These are phyloP conservation scores for Sardina pilchardus DNA, from an alignment of 2,113 vertebrate genomes.

Conservation along the genomic window DNA sequence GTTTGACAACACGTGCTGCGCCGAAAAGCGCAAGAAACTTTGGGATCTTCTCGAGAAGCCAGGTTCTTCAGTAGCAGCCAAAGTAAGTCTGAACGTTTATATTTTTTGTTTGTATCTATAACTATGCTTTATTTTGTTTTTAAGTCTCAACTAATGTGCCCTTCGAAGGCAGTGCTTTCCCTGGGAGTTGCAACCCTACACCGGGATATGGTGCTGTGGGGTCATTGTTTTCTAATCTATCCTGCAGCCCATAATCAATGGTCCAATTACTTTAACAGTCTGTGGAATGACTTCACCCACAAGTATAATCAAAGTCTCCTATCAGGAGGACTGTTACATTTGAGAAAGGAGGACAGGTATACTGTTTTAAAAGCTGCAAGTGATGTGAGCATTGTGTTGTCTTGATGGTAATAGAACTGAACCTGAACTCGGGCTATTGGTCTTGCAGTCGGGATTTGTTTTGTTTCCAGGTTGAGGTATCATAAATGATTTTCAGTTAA, in stretches of 20 bases:
- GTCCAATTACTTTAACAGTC: neutral
- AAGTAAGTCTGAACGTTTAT: slow-evolving; percentile 74
- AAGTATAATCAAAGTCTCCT: neutral
- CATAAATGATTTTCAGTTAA: neutral
- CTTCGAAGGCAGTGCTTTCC: neutral
- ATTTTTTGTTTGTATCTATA: neutral
- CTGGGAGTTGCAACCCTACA: neutral
- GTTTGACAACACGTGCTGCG: slow-evolving; percentile 96
- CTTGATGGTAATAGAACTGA: neutral
- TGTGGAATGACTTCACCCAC: neutral
- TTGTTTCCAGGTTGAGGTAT: neutral
- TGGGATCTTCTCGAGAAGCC: slow-evolving; percentile 99
- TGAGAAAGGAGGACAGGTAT: neutral
- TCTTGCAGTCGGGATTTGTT: neutral
- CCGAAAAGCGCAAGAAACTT: slow-evolving; percentile 94
- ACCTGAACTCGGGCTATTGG: neutral
- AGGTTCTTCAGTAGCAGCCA: slow-evolving; percentile 95
- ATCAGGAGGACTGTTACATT: neutral
- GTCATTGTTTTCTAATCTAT: neutral
- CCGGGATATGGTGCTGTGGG: neutral
- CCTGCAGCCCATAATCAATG: neutral
- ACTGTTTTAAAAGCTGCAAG: neutral
- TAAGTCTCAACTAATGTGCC: neutral
- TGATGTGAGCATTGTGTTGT: neutral
- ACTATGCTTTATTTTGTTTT: too few relatives aligned